Percentiles rank a stretch among this genome's conserved stretches.
Evolutionary conservation across 2,888 invertebrate species (phyloP).

Genomic region (Nephrotoma flavescens): DNA sequence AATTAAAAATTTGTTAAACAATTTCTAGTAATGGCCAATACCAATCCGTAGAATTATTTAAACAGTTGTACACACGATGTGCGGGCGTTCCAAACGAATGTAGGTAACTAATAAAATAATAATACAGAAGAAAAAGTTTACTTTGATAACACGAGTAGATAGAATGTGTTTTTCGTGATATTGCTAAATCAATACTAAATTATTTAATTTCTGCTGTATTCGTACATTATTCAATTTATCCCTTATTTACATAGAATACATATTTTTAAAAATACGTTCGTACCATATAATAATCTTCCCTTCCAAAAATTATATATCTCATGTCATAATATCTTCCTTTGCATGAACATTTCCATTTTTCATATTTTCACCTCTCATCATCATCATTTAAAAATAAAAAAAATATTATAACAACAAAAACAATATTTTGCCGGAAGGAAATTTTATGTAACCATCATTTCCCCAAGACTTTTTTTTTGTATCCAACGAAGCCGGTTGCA

Average conservation of each 20-base stretch:
- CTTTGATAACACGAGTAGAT: too few relatives aligned
- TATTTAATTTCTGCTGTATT: neutral
- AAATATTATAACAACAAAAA: neutral
- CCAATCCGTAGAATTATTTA: too few relatives aligned
- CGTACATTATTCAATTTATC: neutral
- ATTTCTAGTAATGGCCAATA: too few relatives aligned
- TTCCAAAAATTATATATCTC: neutral
- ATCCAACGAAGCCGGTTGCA: neutral
- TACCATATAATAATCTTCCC: neutral
- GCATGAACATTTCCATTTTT: neutral
- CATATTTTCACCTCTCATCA: neutral
- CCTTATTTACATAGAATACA: neutral
- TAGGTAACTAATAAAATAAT: too few relatives aligned
- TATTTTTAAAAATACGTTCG: neutral
- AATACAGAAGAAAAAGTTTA: too few relatives aligned
- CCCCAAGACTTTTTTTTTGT: neutral
- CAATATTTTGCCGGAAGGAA: neutral
- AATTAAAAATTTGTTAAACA: too few relatives aligned
- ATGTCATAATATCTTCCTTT: neutral
- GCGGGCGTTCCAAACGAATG: too few relatives aligned
- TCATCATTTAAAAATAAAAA: neutral
- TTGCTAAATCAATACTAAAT: neutral
- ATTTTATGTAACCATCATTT: neutral
- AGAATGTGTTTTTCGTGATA: neutral
- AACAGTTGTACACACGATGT: too few relatives aligned